A percentile compares a stretch with the other conserved stretches of the same genome.
Conservation (phyloP, 2,888 invertebrate species). For the Anoplius nigerrimus region DNA sequence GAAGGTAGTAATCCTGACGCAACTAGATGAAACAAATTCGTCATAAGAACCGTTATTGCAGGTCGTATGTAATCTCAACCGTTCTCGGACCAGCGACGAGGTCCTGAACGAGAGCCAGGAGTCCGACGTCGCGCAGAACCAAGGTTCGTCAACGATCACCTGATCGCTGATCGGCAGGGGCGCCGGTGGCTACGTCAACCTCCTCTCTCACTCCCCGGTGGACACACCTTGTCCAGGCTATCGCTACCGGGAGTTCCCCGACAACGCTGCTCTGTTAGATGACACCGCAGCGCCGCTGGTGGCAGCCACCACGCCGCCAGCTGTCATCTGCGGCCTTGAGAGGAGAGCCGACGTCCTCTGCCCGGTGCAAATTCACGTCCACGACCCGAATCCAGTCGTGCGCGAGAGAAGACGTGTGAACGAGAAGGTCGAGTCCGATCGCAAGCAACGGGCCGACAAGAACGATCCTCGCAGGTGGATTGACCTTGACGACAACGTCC, state of each 20-base stretch:
- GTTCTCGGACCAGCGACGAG: conserved; percentile 49
- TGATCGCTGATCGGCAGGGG: conserved; percentile 62
- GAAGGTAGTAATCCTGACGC: conserved; percentile 63
- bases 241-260: conserved; percentile 48
- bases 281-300: conserved; percentile 45
- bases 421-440: background rate
- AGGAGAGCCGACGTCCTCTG: conserved; percentile 51
- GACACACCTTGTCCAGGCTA: conserved; percentile 64
- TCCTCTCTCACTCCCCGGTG: conserved; percentile 63
- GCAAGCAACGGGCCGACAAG: conserved; percentile 10
- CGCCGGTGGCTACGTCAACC: conserved; percentile 58
- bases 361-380: conserved; percentile 57
- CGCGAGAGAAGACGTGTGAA: conserved; percentile 36
- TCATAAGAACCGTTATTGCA: conserved; percentile 23
- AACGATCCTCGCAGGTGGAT: conserved; percentile 34
- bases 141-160: conserved; percentile 45
- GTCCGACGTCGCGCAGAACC: conserved; percentile 26
- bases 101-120: conserved; percentile 52
- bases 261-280: conserved; percentile 50
- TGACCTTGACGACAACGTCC: conserved; percentile 50
- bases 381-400: conserved; percentile 28
- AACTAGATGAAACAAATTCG: background rate
- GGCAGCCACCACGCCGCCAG: conserved; percentile 42
- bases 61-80: conserved; percentile 56
- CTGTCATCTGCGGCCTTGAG: conserved; percentile 18